A percentile compares a stretch with the other conserved stretches of the same genome.
Conservation (phyloP, 2,888 invertebrate genomes). For the Caenorhabditis virilis region DNA sequence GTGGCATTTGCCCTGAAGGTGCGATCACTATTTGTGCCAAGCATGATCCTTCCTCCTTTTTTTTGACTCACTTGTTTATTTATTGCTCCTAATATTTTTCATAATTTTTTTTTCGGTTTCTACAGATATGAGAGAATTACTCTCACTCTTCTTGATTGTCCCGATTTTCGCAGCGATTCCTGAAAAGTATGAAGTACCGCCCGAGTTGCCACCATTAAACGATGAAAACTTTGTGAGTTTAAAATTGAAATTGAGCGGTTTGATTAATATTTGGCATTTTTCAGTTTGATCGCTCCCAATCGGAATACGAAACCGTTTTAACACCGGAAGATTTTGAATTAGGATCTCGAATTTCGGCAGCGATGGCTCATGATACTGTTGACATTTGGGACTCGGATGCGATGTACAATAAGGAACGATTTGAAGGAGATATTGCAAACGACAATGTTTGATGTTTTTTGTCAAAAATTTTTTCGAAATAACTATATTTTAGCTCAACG, state of each 20-base stretch:
- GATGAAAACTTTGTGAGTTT: conserved; percentile 37
- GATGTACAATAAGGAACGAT: conserved; percentile 63
- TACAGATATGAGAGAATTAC: conserved; percentile 15
- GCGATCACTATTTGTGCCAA: conserved; percentile 3
- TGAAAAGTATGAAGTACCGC: conserved; percentile 16
- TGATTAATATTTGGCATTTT: not conserved
- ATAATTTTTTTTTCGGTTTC: not conserved
- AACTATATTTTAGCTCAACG: conserved; percentile 55
- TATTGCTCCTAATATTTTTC: not conserved
- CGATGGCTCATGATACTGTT: conserved; percentile 37
- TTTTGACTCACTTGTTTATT: too few species aligned
- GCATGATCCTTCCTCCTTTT: not conserved
- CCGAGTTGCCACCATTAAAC: conserved; percentile 30
- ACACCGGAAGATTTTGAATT: conserved; percentile 63
- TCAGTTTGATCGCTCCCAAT: conserved; percentile 40
- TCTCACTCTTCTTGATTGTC: conserved; percentile 5
- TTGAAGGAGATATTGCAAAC: conserved; percentile 68
- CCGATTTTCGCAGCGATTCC: conserved; percentile 14
- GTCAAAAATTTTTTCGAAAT: not conserved
- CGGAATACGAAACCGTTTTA: conserved; percentile 65
- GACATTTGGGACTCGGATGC: conserved; percentile 66
- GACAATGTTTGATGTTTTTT: conserved; percentile 52
- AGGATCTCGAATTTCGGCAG: conserved; percentile 48
- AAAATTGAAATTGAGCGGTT: not conserved
- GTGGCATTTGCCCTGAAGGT: conserved; percentile 7